Evolutionary conservation across 2,888 invertebrate species (phyloP), one percentile per base, ranked within the genome.

Genomic region (Lissonota sp.): DNA sequence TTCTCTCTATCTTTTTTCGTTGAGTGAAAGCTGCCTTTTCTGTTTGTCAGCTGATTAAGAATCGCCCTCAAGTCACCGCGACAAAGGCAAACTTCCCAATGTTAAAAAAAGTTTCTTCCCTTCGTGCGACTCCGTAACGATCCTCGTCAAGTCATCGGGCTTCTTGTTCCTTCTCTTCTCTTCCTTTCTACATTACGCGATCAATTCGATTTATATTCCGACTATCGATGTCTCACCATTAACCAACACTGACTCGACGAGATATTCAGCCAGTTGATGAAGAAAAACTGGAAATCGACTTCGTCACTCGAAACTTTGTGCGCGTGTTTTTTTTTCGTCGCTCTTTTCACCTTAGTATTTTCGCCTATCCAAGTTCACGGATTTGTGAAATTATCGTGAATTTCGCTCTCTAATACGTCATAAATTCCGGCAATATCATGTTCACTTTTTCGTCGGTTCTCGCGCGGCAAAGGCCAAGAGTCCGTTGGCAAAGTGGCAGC

Each of bases 181-280:
- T 12, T 70, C 7, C 60, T 39, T 37, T 37, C 53, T 42, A 1
- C 53, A 72, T 63, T 10, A n/a, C 26, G 26, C 7, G 26, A 26
- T 26, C 26, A 26, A 26, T 44, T 63, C 55, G 37, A n/a, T 16
- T 57, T 26, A 44, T 14, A 70, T 57, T 70, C 26, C 37, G 8
- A 37, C 37, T 70, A 70, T 70, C 69, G 69, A 70, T 37, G 39
- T 58, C 46, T 12, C 5, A 7, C 10, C 62, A 14, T 69, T 71
- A 74, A 66, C 74, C 75, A 72, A 78, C 75, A 63, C 79, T 78
- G 79, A 39, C 26, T 57, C 51, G 63, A 26, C 26, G 26, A 26
- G 39, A 40, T 53, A 46, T 46, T 58, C 39, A 46, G 10, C 44
- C n/a, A 70, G 37, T 70, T 57, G n/a, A 55, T 6, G 51, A 57